Conservation (phyloP, 1,140 invertebrate genomes). For the Globodera rostochiensis region DNA sequence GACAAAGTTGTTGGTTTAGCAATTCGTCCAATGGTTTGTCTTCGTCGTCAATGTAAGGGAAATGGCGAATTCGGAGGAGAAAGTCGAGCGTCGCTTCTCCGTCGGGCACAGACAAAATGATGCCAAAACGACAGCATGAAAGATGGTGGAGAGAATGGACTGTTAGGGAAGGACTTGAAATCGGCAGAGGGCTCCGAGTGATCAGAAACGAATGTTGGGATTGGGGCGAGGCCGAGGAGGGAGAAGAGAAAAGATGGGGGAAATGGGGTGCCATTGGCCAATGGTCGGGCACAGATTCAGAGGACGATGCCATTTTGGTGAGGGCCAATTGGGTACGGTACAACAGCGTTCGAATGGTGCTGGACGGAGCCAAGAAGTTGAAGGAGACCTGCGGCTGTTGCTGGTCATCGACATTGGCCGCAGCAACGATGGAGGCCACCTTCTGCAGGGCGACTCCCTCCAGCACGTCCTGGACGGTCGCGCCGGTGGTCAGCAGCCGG, state of each 20-base stretch:
- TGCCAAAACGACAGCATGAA: not conserved
- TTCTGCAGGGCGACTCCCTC: constrained; percentile 39
- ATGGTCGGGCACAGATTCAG: not conserved
- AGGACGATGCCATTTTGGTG: not conserved
- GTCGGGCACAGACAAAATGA: not conserved
- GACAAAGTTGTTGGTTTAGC: not conserved
- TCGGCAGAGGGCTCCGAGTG: not conserved
- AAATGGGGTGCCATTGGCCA: constrained; percentile 15
- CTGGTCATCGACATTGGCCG: not conserved
- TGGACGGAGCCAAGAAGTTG: not conserved
- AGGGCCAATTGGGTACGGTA: not conserved
- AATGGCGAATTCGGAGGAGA: constrained; percentile 23
- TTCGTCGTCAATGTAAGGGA: constrained; percentile 38
- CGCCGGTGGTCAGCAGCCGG: constrained; percentile 72
- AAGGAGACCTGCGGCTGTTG: constrained; percentile 15
- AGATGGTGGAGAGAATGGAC: not conserved
- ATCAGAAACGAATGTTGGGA: not conserved
- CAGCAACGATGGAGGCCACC: constrained; percentile 17
- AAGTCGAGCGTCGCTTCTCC: constrained; percentile 1
- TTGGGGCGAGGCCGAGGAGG: not conserved
- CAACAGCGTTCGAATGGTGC: not conserved
- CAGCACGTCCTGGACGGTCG: constrained; percentile 57
- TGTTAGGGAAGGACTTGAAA: not conserved
- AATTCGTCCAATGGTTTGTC: not conserved
- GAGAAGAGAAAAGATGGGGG: constrained; percentile 15